Evolutionary conservation across 2,113 vertebrate species (phyloP).

Genomic region (Entelurus aequoreus): DNA sequence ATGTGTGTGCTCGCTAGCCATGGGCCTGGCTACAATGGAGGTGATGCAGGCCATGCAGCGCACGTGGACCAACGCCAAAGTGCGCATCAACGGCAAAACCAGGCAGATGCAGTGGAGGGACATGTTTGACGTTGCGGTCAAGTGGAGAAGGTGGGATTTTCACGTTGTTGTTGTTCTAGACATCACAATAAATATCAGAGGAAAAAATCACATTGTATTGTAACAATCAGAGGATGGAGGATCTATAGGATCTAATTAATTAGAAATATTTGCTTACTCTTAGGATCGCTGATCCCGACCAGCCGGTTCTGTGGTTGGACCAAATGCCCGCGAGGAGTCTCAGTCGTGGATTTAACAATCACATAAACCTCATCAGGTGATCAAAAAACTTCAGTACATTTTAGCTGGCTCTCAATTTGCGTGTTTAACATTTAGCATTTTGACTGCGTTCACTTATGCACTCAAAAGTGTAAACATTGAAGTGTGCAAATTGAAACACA

Average conservation of each 20-base stretch:
- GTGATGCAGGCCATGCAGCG: slow-evolving; percentile 96
- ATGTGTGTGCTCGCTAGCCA: slow-evolving; percentile 69
- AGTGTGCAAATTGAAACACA: not conserved
- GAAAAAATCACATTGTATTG: too few species aligned
- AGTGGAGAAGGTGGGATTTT: slow-evolving; percentile 87
- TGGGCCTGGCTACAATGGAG: slow-evolving; percentile 92
- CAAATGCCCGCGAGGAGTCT: slow-evolving; percentile 95
- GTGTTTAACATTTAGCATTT: not conserved
- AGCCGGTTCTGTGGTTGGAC: slow-evolving; percentile 96
- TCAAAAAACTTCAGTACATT: not conserved
- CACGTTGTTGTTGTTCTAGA: not conserved
- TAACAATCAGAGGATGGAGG: too few species aligned
- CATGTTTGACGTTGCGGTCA: slow-evolving; percentile 97
- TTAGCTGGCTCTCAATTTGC: not conserved
- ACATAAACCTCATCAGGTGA: slow-evolving; percentile 96
- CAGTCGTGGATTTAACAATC: slow-evolving; percentile 95
- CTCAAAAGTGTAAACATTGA: not conserved
- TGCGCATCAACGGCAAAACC: slow-evolving; percentile 91
- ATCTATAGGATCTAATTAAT: too few species aligned
- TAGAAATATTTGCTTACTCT: not conserved
- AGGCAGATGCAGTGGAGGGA: slow-evolving; percentile 97
- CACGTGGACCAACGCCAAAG: slow-evolving; percentile 95
- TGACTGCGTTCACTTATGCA: not conserved
- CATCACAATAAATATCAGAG: too few species aligned
- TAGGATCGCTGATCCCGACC: slow-evolving; percentile 92